Conservation (phyloP, 35 echinoderm and acorn worm genomes). For the Diadema setosum region DNA sequence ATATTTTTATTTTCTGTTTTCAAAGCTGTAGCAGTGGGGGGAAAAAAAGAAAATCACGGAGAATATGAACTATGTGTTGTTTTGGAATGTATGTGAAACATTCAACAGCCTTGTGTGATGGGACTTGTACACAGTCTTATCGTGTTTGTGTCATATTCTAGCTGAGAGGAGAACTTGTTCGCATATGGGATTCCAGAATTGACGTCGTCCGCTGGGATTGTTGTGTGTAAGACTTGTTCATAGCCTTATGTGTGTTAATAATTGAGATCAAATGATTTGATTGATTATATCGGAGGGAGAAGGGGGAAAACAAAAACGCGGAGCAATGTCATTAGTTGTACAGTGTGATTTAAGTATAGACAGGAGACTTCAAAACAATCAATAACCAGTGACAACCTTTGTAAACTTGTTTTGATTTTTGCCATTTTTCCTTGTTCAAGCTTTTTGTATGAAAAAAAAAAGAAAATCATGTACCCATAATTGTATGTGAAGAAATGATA, state of each 20-base stretch:
- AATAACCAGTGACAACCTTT: background rate
- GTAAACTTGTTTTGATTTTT: background rate
- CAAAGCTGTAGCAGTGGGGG: no score
- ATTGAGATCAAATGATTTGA: conserved; percentile 7
- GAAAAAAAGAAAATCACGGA: no score
- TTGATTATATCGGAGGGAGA: background rate
- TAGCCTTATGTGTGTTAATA: conserved; percentile 1
- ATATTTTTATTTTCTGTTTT: no score
- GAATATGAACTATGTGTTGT: no score
- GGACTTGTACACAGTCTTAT: no score
- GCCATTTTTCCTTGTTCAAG: background rate
- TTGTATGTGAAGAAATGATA: conserved; percentile 12
- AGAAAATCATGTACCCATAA: conserved; percentile 4
- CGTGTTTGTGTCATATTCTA: no score
- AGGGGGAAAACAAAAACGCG: background rate
- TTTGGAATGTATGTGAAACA: no score
- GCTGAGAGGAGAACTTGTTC: no score
- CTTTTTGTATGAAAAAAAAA: background rate
- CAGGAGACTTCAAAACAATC: no score
- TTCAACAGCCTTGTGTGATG: no score
- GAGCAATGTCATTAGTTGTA: background rate
- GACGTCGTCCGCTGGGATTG: background rate
- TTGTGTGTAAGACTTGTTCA: background rate
- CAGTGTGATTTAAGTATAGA: no score
- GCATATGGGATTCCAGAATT: no score